Evolutionary conservation across 2,888 invertebrate genomes (phyloP).

Genomic region (Lottia scabra): DNA sequence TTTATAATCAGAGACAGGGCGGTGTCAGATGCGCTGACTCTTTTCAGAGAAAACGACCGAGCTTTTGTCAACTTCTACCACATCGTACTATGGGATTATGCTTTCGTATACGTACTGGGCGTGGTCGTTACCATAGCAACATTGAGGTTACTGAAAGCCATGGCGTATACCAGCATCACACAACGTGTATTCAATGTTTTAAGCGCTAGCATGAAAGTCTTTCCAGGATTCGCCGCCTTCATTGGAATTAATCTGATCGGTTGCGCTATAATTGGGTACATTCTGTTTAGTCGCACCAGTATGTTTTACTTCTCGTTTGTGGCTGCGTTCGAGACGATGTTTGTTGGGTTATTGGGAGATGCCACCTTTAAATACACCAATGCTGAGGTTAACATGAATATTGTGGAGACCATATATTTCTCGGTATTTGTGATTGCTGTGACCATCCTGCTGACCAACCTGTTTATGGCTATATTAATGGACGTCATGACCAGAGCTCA

Average conservation of each 20-base stretch:
- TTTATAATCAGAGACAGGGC: conserved; percentile 34
- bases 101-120: conserved; percentile 40
- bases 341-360: conserved; percentile 52
- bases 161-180: conserved; percentile 49
- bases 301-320: conserved; percentile 42
- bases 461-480: conserved; percentile 51
- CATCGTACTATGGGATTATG: conserved; percentile 46
- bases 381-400: conserved; percentile 30
- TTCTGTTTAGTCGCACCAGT: conserved; percentile 43
- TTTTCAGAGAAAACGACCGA: conserved; percentile 44
- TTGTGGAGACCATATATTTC: conserved; percentile 50
- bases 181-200: conserved; percentile 41
- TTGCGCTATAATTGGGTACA: conserved; percentile 45
- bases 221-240: conserved; percentile 48
- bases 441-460: conserved; percentile 49
- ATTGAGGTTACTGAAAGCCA: conserved; percentile 44
- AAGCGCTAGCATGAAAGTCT: conserved; percentile 36
- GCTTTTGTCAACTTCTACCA: conserved; percentile 53
- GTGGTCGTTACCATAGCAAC: conserved; percentile 46
- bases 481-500: conserved; percentile 13
- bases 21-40: conserved; percentile 36
- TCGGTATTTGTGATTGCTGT: conserved; percentile 44
- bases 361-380: conserved; percentile 45
- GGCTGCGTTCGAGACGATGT: conserved; percentile 42
- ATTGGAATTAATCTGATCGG: conserved; percentile 39